These are phyloP conservation scores for Cettia cetti DNA, from an alignment of 2,113 vertebrate genomes.

Conservation along the genomic window DNA sequence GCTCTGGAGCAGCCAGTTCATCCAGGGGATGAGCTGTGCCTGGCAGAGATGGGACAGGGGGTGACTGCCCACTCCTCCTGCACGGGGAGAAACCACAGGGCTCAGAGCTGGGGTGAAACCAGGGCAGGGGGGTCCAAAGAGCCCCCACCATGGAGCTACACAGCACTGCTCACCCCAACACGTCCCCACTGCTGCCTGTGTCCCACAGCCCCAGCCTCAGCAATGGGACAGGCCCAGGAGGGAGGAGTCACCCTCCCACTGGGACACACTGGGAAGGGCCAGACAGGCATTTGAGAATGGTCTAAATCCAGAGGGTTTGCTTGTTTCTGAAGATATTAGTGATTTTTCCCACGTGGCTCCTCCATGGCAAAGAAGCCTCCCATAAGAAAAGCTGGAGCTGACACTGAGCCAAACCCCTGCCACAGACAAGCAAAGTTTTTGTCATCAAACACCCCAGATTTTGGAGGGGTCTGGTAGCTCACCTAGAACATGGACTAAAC, in stretches of 20 bases:
- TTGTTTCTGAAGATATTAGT: neutral
- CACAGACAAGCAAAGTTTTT: neutral
- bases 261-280: neutral
- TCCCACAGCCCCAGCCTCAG: neutral
- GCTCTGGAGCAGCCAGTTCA: neutral
- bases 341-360: neutral
- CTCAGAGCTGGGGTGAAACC: neutral
- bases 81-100: rapidly evolving
- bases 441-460: neutral
- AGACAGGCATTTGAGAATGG: neutral
- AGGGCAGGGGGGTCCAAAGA: neutral
- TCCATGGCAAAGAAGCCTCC: neutral
- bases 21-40: neutral
- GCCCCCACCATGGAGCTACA: rapidly evolving
- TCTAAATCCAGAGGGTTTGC: neutral
- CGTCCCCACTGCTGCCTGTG: neutral
- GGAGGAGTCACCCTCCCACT: neutral
- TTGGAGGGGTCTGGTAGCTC: neutral
- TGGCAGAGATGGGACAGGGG: neutral
- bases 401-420: neutral
- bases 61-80: rapidly evolving
- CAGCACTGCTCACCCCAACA: neutral
- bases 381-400: neutral
- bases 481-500: neutral
- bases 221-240: rapidly evolving